Evolutionary conservation across 2,113 vertebrate genomes (phyloP).

Genomic region (Eidolon helvum): DNA sequence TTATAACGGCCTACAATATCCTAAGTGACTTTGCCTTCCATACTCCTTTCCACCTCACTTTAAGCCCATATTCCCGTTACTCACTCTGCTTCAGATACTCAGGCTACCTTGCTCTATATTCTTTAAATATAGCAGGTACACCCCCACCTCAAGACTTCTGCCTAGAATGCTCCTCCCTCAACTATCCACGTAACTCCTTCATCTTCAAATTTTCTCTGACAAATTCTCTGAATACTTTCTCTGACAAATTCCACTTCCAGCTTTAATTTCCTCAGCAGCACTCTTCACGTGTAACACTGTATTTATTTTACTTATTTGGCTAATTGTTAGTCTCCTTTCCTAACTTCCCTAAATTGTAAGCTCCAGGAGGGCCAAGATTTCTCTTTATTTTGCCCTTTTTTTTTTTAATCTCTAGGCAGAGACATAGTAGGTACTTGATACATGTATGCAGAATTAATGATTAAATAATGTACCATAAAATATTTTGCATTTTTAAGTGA

Average conservation of each 20-base stretch:
- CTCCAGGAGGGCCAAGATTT: background rate
- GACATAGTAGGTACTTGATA: background rate
- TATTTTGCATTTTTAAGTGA: conserved; percentile 30
- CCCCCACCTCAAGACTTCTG: background rate
- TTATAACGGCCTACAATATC: background rate
- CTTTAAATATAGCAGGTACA: background rate
- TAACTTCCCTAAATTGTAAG: conserved; percentile 40
- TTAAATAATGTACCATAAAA: background rate
- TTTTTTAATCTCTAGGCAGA: background rate
- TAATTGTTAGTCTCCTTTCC: background rate
- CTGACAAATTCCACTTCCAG: background rate
- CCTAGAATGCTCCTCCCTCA: background rate
- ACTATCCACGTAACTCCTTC: background rate
- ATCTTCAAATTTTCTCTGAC: background rate
- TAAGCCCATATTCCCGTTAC: background rate
- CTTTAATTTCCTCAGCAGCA: background rate
- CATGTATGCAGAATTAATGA: conserved; percentile 19
- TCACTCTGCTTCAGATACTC: background rate
- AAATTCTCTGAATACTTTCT: too few species aligned
- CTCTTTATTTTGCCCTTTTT: conserved; percentile 23
- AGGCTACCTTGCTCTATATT: background rate
- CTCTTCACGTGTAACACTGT: background rate
- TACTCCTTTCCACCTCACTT: background rate
- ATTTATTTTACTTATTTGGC: conserved; percentile 28
- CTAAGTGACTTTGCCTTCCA: background rate